Evolutionary conservation across 92 coral and sea anemone species (phyloP).

Genomic region (Phymanthus crucifer): DNA sequence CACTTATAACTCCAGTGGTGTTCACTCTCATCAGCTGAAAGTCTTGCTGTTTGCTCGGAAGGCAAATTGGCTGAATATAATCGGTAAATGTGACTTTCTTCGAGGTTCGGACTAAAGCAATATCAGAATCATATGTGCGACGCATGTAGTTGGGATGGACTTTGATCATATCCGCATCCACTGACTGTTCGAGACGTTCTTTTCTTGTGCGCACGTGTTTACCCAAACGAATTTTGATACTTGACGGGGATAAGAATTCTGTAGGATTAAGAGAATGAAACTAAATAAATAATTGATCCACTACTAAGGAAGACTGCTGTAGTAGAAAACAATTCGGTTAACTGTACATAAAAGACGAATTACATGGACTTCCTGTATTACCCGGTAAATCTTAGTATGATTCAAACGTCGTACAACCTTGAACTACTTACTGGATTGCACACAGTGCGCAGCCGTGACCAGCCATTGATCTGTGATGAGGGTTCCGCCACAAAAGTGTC

Average conservation of each 20-base stretch:
- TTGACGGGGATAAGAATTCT: slow-evolving; percentile 25
- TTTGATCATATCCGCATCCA: slow-evolving; percentile 46
- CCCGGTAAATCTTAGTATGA: too few species aligned
- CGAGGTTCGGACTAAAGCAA: slow-evolving; percentile 79
- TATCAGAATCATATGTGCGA: slow-evolving; percentile 64
- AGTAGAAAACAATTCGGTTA: too few species aligned
- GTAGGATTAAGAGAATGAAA: neutral
- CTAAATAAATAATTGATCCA: too few species aligned
- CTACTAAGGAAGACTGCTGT: too few species aligned
- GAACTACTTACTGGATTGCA: slow-evolving; percentile 56
- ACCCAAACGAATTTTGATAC: slow-evolving; percentile 72
- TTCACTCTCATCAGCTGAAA: slow-evolving; percentile 34
- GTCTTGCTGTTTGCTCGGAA: slow-evolving; percentile 56
- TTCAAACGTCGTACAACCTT: too few species aligned
- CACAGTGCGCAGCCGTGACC: slow-evolving; percentile 94
- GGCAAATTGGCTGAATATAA: slow-evolving; percentile 90
- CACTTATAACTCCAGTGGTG: slow-evolving; percentile 55
- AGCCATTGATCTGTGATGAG: slow-evolving; percentile 79
- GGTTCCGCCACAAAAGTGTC: slow-evolving; percentile 89
- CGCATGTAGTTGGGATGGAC: slow-evolving; percentile 55
- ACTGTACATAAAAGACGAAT: too few species aligned
- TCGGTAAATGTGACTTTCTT: slow-evolving; percentile 63
- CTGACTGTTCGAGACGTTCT: slow-evolving; percentile 61
- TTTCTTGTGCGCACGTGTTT: slow-evolving; percentile 55
- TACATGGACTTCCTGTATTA: too few species aligned